Evolutionary conservation across 2,888 invertebrate species (phyloP).

Genomic region (Drosophila mercatorum): DNA sequence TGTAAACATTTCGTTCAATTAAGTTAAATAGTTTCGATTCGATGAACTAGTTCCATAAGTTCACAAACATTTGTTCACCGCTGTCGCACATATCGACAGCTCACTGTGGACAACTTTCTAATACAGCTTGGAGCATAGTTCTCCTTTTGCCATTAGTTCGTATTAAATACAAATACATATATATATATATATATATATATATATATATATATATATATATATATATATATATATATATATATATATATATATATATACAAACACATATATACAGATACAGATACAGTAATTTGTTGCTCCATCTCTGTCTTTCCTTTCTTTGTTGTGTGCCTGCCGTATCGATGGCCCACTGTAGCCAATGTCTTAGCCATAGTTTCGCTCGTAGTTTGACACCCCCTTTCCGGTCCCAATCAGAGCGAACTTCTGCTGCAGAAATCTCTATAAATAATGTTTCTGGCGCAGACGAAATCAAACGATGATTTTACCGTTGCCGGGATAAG

Average conservation of each 20-base stretch:
- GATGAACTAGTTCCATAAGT: neutral
- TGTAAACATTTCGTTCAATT: too few species aligned
- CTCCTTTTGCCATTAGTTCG: neutral
- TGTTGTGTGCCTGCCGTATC: neutral
- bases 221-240: too few species aligned
- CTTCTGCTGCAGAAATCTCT: constrained; percentile 1
- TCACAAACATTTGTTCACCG: neutral
- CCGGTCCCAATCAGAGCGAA: neutral
- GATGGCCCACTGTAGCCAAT: constrained; percentile 3
- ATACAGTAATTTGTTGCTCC: neutral
- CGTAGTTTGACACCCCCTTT: constrained; percentile 29
- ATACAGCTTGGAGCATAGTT: neutral
- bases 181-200: neutral
- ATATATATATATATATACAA: too few species aligned
- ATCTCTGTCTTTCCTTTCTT: neutral
- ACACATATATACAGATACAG: neutral
- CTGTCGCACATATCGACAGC: neutral
- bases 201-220: too few species aligned
- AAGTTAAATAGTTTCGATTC: too few species aligned
- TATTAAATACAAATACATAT: too few species aligned
- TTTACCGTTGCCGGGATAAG: constrained; percentile 13
- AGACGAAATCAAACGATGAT: constrained; percentile 43
- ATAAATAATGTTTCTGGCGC: constrained; percentile 22
- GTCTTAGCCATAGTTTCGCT: constrained; percentile 32
- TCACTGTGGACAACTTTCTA: neutral